phyloP scores from a whole-genome alignment of 2,888 invertebrate species.

The Microctonus hyperodae region DNA sequence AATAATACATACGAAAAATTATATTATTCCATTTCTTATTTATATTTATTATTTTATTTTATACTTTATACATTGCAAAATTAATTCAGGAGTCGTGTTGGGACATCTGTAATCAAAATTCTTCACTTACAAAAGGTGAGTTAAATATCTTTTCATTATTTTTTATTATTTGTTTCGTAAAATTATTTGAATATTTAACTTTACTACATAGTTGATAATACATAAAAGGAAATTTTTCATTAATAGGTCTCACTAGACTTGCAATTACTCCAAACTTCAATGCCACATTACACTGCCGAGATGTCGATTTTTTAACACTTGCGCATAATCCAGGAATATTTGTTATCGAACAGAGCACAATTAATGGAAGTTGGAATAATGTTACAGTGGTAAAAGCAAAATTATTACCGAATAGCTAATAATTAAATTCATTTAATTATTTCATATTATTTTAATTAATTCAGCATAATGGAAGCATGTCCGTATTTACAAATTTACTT shows the following conservation, averaged over 20 bases:
- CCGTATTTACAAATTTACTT: conserved; percentile 47
- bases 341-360: conserved; percentile 41
- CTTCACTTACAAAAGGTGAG: conserved; percentile 5
- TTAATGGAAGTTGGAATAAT: conserved; percentile 31
- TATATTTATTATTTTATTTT: neutral
- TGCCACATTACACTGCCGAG: conserved; percentile 46
- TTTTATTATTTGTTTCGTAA: too few species aligned
- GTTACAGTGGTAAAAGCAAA: conserved; percentile 38
- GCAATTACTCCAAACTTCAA: conserved; percentile 39
- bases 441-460: neutral
- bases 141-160: conserved; percentile 8
- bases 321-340: conserved; percentile 49
- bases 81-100: conserved; percentile 34
- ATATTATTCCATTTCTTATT: neutral
- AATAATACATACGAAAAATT: neutral
- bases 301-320: conserved; percentile 42
- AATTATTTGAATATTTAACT: too few species aligned
- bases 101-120: conserved; percentile 15
- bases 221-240: neutral
- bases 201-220: neutral
- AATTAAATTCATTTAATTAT: neutral
- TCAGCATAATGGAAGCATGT: conserved; percentile 45
- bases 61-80: neutral
- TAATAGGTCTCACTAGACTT: conserved; percentile 7
- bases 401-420: neutral